Evolutionary conservation across 1,140 invertebrate species (phyloP).

Genomic region (Tribolium madens): DNA sequence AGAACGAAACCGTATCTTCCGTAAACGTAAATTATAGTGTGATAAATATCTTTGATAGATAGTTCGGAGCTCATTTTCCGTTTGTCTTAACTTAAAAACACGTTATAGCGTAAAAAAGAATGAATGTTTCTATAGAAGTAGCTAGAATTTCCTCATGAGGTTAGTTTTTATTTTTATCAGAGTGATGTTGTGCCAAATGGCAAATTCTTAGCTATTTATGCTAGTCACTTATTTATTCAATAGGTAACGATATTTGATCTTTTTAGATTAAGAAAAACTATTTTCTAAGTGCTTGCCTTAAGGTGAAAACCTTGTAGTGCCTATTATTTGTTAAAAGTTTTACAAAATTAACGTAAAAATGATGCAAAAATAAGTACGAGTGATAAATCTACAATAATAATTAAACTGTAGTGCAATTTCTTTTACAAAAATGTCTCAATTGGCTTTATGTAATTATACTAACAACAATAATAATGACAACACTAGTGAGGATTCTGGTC

Average conservation of each 20-base stretch:
- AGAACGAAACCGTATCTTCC: constrained; percentile 12
- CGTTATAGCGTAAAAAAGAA: background rate
- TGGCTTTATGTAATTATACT: constrained; percentile 66
- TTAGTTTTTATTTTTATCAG: constrained; percentile 30
- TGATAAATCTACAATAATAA: constrained; percentile 8
- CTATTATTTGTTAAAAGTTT: constrained; percentile 45
- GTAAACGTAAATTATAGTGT: constrained; percentile 28
- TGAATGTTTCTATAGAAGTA: background rate
- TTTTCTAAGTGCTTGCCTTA: constrained; percentile 49
- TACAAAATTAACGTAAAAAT: background rate
- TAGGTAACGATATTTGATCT: background rate
- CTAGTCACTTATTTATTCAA: background rate
- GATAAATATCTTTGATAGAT: background rate
- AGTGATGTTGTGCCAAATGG: constrained; percentile 20
- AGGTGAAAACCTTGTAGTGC: constrained; percentile 51
- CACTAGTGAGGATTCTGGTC: constrained; percentile 83
- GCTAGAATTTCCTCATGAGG: background rate
- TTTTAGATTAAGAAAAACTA: constrained; percentile 31
- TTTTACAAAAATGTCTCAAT: constrained; percentile 65
- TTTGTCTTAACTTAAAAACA: no score
- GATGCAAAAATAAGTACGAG: background rate
- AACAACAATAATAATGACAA: constrained; percentile 79
- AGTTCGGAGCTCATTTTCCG: background rate
- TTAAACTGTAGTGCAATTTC: constrained; percentile 28
- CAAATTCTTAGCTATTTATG: constrained; percentile 3